A percentile compares a stretch with the other conserved stretches of the same genome.
Conservation (phyloP, 2,888 invertebrate genomes). For the Papilio protenor region DNA sequence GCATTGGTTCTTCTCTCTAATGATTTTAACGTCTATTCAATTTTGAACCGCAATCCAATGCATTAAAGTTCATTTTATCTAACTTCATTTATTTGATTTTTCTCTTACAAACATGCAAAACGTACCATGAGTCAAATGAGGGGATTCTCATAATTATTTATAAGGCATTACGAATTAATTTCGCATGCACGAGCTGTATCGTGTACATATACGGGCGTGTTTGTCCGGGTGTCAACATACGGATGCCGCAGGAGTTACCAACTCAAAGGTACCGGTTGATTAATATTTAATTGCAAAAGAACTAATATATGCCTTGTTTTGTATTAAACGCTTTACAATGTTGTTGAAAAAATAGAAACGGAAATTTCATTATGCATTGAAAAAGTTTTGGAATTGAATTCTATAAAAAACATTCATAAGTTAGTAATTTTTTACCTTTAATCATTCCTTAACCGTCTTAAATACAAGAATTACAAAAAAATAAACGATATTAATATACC, state of each 20-base stretch:
- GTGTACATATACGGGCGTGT: conserved; percentile 48
- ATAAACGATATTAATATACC: not conserved
- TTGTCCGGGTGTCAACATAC: conserved; percentile 62
- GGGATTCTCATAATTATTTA: conserved; percentile 32
- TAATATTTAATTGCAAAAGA: conserved; percentile 39
- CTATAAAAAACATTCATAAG: not conserved
- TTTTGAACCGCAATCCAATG: not conserved
- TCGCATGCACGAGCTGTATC: conserved; percentile 22
- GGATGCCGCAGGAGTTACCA: conserved; percentile 45
- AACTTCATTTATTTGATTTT: not conserved
- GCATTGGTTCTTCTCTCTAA: not conserved
- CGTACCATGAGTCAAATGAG: conserved; percentile 15
- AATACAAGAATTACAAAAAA: not conserved
- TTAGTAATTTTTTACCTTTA: not conserved
- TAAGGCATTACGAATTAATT: conserved; percentile 31
- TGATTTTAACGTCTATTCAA: not conserved
- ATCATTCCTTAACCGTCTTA: not conserved
- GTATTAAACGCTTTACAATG: not conserved
- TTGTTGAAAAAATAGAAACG: not conserved
- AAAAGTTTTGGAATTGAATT: not conserved
- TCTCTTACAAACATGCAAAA: not conserved
- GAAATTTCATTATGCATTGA: not conserved
- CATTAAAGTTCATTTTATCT: not conserved
- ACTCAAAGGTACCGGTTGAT: conserved; percentile 48
- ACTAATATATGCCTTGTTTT: conserved; percentile 11